phyloP scores from a whole-genome alignment of 2,888 invertebrate genomes.

The Acheta domesticus region DNA sequence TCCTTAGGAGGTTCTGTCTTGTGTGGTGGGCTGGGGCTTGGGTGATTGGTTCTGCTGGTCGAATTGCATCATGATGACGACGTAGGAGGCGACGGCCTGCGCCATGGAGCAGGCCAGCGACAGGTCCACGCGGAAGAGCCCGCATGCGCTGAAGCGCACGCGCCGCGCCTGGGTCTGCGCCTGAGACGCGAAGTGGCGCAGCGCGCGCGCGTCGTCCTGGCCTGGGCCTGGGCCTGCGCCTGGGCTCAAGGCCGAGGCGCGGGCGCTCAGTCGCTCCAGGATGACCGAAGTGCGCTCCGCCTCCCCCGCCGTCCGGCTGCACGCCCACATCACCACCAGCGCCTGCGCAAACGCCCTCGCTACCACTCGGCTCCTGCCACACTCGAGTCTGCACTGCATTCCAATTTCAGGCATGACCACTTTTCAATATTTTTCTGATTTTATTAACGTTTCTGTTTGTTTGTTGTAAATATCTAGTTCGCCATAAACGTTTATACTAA shows the following conservation, averaged over 20 bases:
- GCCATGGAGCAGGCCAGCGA: background rate
- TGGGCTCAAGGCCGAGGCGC: background rate
- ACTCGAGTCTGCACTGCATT: too few relatives aligned
- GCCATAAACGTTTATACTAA: too few relatives aligned
- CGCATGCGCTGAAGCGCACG: background rate
- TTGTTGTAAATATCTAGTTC: too few relatives aligned
- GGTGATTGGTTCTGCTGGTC: background rate
- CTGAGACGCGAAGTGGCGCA: background rate
- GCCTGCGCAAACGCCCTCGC: background rate
- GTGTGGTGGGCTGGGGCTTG: too few relatives aligned
- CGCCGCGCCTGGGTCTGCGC: background rate
- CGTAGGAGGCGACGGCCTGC: background rate
- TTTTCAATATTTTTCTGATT: too few relatives aligned
- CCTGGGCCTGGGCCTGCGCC: background rate
- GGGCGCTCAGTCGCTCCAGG: background rate
- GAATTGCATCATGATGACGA: background rate
- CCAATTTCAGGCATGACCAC: too few relatives aligned
- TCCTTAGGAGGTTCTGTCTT: background rate
- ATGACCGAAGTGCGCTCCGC: background rate
- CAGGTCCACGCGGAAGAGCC: background rate
- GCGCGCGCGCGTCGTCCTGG: background rate
- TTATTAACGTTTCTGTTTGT: too few relatives aligned
- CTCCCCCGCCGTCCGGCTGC: background rate
- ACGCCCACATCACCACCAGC: background rate
- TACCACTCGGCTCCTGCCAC: too few relatives aligned